These are phyloP conservation scores for Mastomys coucha DNA, from an alignment of 2,113 vertebrate species.

Conservation along the genomic window DNA sequence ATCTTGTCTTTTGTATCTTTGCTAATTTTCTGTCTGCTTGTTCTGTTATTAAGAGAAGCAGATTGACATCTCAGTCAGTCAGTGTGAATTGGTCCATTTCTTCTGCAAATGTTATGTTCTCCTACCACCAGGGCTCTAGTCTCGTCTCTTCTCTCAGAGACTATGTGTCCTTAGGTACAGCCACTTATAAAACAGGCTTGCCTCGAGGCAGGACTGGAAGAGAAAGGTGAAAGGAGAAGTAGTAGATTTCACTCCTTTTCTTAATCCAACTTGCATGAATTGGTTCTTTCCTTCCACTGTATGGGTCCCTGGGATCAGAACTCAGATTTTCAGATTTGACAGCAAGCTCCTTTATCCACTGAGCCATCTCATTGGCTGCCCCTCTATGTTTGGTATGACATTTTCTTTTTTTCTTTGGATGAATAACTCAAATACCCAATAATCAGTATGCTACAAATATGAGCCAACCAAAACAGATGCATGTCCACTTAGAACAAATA, in stretches of 20 bases:
- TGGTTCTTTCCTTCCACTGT: background rate
- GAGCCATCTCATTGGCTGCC: background rate
- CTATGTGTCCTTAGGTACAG: background rate
- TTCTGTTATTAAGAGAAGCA: background rate
- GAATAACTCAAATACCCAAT: background rate
- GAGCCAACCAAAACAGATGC: conserved; percentile 1
- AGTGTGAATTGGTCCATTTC: background rate
- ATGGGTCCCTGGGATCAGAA: background rate
- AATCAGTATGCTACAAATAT: background rate
- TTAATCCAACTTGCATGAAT: background rate
- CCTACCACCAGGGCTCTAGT: background rate
- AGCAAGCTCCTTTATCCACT: background rate
- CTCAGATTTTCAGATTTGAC: background rate
- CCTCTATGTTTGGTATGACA: background rate
- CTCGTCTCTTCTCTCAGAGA: background rate
- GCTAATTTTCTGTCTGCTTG: background rate
- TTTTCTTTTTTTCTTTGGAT: conserved; percentile 15
- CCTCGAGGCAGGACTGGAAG: background rate
- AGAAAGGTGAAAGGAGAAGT: background rate
- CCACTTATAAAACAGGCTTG: background rate
- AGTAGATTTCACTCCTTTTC: background rate
- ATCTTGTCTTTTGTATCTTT: background rate
- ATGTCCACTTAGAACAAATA: conserved; percentile 12
- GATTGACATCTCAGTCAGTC: conserved; percentile 3
- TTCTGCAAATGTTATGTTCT: background rate